Conservation (phyloP, 2,113 vertebrate species). For the Zosterops borbonicus region DNA sequence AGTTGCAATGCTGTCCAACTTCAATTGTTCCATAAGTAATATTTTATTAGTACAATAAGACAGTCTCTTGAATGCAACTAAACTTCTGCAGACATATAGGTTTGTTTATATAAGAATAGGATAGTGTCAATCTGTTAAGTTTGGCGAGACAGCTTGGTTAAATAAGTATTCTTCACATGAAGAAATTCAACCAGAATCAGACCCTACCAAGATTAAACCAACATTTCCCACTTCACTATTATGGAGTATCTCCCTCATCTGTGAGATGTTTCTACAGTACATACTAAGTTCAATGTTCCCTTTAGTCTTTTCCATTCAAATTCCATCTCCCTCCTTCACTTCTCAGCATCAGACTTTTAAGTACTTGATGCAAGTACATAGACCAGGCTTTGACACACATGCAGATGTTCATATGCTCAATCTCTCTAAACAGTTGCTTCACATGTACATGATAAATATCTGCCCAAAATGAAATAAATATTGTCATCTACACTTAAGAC, state of each 20-base stretch:
- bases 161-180: background rate
- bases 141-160: background rate
- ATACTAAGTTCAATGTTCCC: background rate
- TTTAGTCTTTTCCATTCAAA: background rate
- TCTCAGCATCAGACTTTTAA: background rate
- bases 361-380: background rate
- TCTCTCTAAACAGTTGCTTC: background rate
- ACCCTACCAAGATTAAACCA: background rate
- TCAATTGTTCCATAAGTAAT: background rate
- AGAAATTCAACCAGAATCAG: background rate
- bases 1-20: background rate
- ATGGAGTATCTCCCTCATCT: background rate
- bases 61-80: background rate
- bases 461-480: background rate
- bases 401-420: background rate
- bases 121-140: background rate
- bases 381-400: background rate
- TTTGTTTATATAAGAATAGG: background rate
- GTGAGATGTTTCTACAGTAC: background rate
- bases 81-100: background rate
- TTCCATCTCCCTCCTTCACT: background rate
- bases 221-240: background rate
- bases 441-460: background rate
- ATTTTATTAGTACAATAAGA: background rate
- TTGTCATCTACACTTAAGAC: background rate